Percentiles rank a stretch among this genome's conserved stretches.
Conservation (phyloP, 2,797 vertebrate genomes). For the Rhyacichthys aspro region DNA sequence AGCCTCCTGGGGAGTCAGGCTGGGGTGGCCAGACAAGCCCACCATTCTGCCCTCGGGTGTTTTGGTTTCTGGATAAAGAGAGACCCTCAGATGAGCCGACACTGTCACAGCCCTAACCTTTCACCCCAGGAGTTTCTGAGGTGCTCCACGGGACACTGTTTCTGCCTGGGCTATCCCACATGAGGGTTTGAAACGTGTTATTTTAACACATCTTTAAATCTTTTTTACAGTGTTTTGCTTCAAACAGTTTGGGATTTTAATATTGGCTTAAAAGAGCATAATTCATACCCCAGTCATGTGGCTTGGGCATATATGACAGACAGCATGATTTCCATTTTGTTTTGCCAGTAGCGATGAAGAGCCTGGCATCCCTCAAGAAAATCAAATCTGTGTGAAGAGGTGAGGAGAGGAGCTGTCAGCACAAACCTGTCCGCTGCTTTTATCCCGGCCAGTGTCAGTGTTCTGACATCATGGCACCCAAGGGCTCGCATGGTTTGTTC, state of each 20-base stretch:
- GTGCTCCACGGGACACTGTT: slow-evolving; percentile 54
- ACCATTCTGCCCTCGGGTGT: slow-evolving; percentile 69
- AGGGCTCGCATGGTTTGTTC: slow-evolving; percentile 22
- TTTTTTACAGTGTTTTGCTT: slow-evolving; percentile 43
- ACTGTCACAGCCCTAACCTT: slow-evolving; percentile 79
- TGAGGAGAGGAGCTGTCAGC: slow-evolving; percentile 64
- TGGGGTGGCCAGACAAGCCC: slow-evolving; percentile 70
- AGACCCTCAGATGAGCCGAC: slow-evolving; percentile 71
- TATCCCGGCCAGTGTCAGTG: slow-evolving; percentile 28
- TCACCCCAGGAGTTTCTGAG: slow-evolving; percentile 71
- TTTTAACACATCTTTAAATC: slow-evolving; percentile 50
- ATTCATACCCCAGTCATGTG: slow-evolving; percentile 33
- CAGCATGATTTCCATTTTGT: slow-evolving; percentile 36
- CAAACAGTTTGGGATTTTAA: slow-evolving; percentile 53
- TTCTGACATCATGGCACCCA: slow-evolving; percentile 50
- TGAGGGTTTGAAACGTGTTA: slow-evolving; percentile 40
- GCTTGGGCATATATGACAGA: slow-evolving; percentile 26
- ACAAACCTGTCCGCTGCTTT: slow-evolving; percentile 49
- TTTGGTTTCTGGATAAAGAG: slow-evolving; percentile 69
- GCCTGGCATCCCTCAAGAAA: slow-evolving; percentile 27
- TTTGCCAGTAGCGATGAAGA: slow-evolving; percentile 30
- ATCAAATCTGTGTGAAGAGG: slow-evolving; percentile 40
- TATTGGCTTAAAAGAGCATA: slow-evolving; percentile 39
- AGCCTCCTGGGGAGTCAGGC: slow-evolving; percentile 69
- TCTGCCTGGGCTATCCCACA: slow-evolving; percentile 42